phyloP scores from a whole-genome alignment of 2,113 vertebrate genomes.

The Pseudolaguvia tuberculata region DNA sequence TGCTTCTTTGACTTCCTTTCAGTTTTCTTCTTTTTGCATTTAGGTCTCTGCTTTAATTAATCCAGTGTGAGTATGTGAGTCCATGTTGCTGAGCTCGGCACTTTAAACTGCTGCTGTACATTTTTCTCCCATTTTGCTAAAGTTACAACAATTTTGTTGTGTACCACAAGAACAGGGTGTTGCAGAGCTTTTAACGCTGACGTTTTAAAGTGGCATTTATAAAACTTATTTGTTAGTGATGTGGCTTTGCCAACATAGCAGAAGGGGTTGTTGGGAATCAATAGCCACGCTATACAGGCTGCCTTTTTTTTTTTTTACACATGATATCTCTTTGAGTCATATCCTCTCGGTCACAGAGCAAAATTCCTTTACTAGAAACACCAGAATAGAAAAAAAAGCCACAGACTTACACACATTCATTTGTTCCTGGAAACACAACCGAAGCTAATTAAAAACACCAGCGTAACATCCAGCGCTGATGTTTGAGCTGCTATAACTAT shows the following conservation, averaged over 20 bases:
- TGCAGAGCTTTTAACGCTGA: no score
- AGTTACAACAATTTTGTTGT: no score
- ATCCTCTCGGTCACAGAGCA: conserved; percentile 30
- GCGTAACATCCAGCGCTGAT: not conserved
- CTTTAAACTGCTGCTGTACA: no score
- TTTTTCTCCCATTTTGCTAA: no score
- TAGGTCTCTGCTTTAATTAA: no score
- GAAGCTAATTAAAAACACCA: conserved; percentile 22
- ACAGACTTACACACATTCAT: not conserved
- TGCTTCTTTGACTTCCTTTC: no score
- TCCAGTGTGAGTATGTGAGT: no score
- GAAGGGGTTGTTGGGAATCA: not conserved
- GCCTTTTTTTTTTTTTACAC: conserved; percentile 30
- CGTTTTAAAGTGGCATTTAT: no score
- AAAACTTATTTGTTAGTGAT: conserved; percentile 1
- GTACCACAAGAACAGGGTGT: no score
- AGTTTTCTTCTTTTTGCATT: no score
- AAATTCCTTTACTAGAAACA: conserved; percentile 26
- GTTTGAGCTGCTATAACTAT: not conserved
- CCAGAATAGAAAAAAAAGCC: conserved; percentile 11
- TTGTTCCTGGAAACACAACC: conserved; percentile 27
- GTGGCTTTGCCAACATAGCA: not conserved
- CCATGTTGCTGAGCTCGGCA: no score
- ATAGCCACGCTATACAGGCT: not conserved
- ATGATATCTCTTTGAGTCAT: conserved; percentile 49